Base-by-base conservation (phyloP, 2,888 invertebrate species). In the Drosophila recens region DNA sequence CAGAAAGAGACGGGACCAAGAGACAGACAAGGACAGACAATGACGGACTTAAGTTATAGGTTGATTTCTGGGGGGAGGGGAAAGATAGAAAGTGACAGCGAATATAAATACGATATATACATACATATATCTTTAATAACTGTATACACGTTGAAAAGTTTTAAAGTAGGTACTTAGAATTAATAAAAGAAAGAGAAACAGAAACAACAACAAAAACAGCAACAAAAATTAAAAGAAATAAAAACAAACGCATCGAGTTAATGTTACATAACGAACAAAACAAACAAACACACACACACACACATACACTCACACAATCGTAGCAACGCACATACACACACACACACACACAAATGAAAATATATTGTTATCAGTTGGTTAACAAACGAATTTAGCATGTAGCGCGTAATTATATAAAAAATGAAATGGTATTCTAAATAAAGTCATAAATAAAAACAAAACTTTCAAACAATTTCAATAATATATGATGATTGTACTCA, bases 351-450 rank as follows among this genome's bases (percentile, higher is more conserved):
- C 52, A 72, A 68, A 61, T 59, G 65, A 62, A 57, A 63, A 66
- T 70, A 80, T 80, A 78, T 82, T 84, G 84, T 84, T 84, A 88
- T 86, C 84, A 74, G 75, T 82, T 83, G 74, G 82, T 85, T 82
- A 84, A 84, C 88, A 88, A 85, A 86, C 83, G 79, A 84, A 80
- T 79, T 80, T 89, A 88, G 90, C 75, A 82, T 70, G 75, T 88
- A 89, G 89, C 72, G 72, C 75, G 70, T 89, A 84, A 84, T 69
- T 78, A 78, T 70, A 58, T 68, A 72, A 67, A 74, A 80, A 85
- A 75, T 81, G 67, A 77, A 89, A 89, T 85, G 83, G 87, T 89
- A 89, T 89, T 88, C 86, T 79, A 79, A 88, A 89, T 90, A 90
- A 90, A 89, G 73, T 77, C 82, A 66, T 80, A 87, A 80, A 87